Conservation (phyloP, 2,797 vertebrate genomes). For the Bradypus variegatus region DNA sequence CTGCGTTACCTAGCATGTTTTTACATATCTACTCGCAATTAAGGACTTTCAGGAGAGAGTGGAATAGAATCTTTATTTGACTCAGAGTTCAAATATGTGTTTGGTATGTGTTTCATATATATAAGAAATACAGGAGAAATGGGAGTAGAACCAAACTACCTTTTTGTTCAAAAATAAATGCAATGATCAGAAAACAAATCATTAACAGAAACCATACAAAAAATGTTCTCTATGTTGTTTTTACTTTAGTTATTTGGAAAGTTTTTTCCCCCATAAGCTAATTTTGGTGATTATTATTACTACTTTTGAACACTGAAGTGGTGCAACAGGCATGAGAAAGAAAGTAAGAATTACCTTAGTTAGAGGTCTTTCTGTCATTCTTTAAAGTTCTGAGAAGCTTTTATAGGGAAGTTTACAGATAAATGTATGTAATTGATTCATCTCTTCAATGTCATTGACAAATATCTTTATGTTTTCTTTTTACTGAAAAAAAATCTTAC, state of each 20-base stretch:
- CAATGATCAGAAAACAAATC: slow-evolving; percentile 19
- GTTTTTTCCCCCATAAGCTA: not conserved
- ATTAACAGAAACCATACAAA: slow-evolving; percentile 2
- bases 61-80: slow-evolving; percentile 5
- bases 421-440: slow-evolving; percentile 15
- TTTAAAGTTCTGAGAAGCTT: slow-evolving; percentile 15
- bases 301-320: not conserved
- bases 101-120: not conserved
- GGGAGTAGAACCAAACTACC: not conserved
- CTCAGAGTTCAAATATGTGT: not conserved
- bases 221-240: slow-evolving; percentile 11
- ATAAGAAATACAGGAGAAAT: not conserved
- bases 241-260: not conserved
- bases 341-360: not conserved
- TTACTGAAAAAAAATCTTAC: not conserved
- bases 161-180: not conserved
- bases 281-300: not conserved
- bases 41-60: not conserved
- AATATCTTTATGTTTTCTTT: slow-evolving; percentile 29
- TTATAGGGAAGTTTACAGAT: not conserved
- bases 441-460: not conserved
- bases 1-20: not conserved
- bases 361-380: not conserved
- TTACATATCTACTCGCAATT: not conserved
- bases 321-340: not conserved